Evolutionary conservation across 64 coral and sea anemone genomes (phyloP), one percentile per base, ranked within the genome.

Genomic region (Porites australiensis): DNA sequence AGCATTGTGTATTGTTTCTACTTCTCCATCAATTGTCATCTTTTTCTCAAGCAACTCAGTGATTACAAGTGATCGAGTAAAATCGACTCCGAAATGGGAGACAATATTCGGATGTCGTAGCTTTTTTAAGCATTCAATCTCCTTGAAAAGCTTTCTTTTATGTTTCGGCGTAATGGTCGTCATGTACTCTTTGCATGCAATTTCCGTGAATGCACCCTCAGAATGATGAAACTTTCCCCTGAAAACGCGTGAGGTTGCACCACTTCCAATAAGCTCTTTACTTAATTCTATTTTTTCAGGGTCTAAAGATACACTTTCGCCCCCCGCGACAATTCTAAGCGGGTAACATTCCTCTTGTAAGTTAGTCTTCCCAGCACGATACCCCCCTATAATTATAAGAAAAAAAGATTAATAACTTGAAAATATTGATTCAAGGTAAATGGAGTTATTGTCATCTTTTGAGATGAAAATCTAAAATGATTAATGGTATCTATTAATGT

Each of bases 131-230:
- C 69, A 93, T 20, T 77, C 21, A 2, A 93, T 43, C 47, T 93
- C 90, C 57, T 87, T 93, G 19, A 51, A 27, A 48, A 93, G 23
- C 19, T 79, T 87, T 16, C 55, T 69, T 63, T 87, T 79, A 18
- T 93, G 82, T 27, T 87, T 93, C 4, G 74, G 55, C 20, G 90
- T 64, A 12, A 93, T 63, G 55, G 82, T n/a, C 64, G 78, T 70
- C 83, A 93, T 75, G 59, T 51, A 93, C 47, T 93, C 82, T 50
- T 93, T 87, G 46, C 90, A 93, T 11, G 90, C 90, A 6, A 87
- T 71, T 16, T 86, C 49, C 6, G 55, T 77, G 4, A 72, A 21
- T 50, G 15, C 47, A 37, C 43, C 45, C 13, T 14, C 22, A 8
- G 53, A 55, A 12, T 51, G 77, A 14, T n/a, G 59, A 48, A 53